phyloP scores from a whole-genome alignment of 2,113 vertebrate genomes.

The Anoura caudifer region DNA sequence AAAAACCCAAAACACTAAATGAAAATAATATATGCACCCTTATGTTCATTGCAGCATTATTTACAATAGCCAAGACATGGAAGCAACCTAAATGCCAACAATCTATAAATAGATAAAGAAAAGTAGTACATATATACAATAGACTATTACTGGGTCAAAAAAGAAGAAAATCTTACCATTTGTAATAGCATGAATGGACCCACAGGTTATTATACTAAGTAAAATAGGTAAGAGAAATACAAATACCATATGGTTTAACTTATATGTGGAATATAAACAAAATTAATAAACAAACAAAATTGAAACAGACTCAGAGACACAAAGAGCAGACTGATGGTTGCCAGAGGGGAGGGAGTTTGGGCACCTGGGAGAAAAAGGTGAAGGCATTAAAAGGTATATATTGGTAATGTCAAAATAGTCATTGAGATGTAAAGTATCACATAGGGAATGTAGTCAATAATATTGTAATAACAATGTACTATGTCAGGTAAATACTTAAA shows the following conservation, averaged over 20 bases:
- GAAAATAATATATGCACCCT: neutral
- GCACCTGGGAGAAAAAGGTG: neutral
- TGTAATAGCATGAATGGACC: neutral
- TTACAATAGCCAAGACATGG: neutral
- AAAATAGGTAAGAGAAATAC: neutral
- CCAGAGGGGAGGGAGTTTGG: neutral
- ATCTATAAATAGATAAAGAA: neutral
- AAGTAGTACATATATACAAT: neutral
- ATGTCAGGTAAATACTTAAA: neutral
- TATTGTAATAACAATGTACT: neutral
- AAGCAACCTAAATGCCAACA: neutral
- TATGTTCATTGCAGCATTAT: neutral
- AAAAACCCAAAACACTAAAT: neutral
- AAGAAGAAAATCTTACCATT: neutral
- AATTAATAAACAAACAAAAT: neutral
- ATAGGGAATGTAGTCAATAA: neutral
- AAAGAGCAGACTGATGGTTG: neutral
- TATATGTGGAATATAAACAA: neutral
- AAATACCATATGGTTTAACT: neutral
- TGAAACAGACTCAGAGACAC: neutral
- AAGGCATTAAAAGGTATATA: neutral
- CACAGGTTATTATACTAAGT: neutral
- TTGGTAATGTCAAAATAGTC: neutral
- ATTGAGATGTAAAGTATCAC: neutral
- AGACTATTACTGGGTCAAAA: neutral